Base-by-base conservation (phyloP, 1,140 invertebrate genomes). In the Elysia chlorotica region DNA sequence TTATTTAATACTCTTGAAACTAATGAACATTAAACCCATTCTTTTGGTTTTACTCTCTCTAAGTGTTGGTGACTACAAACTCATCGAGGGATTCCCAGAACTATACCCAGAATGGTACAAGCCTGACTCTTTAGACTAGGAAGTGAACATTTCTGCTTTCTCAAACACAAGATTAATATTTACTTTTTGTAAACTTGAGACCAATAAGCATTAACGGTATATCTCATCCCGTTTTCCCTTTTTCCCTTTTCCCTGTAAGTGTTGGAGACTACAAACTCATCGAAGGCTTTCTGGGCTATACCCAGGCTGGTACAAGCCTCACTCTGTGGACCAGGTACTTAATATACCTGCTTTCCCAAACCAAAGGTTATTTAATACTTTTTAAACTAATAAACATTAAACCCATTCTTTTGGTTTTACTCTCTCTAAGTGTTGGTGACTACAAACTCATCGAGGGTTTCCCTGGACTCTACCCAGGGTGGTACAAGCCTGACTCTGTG, bases 61-160 rank as follows among this genome's bases (percentile, higher is more conserved):
- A 6, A n/a, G n/a, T n/a, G n/a, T n/a, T 17, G 71, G 70, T 28
- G 54, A 75, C 25, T 73, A 70, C 38, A 77, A 75, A 41, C 53
- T 75, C n/a, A 67, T 74, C n/a, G 41, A 67, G 28, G 72, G 77
- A 23, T 73, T 57, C 33, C 75, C 75, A 2, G 77, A 72, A 17
- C 33, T 54, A 2, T 74, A 38, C 33, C 59, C 30, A 3, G 56
- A 33, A 30, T 75, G 73, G 73, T 75, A 75, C 33, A 41, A 65
- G 21, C 61, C 75, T 56, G 61, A 66, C 5, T 35, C 62, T 10
- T 21, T 59, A 17, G 25, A 17, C 25, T 59, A 25, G 10, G 10
- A 10, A 25, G 10, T 59, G 10, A 25, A 17, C 25, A 17, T 10
- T 59, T 59, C n/a, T n/a, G n/a, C n/a, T n/a, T n/a, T n/a, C n/a